These are phyloP conservation scores for rabbit (Oryctolagus cuniculus) DNA, from an alignment of 2,113 vertebrate species.

Conservation along the genomic window mOryCun1.1 NC_091445.1:17427001-17427500, in stretches of 20 bases:
- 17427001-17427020: no score
- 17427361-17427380: not conserved
- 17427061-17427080: slow-evolving; percentile 28
- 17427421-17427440: not conserved
- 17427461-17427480: no score
- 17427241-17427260: not conserved
- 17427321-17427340: not conserved
- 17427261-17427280: not conserved
- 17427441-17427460: not conserved
- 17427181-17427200: not conserved
- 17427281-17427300: not conserved
- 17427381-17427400: not conserved
- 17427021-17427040: no score
- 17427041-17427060: slow-evolving; percentile 17
- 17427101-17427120: not conserved
- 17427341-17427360: not conserved
- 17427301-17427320: not conserved
- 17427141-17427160: slow-evolving; percentile 13
- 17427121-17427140: slow-evolving; percentile 9
- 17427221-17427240: not conserved
- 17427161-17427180: not conserved
- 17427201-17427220: not conserved
- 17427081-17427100: not conserved
- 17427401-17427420: not conserved
- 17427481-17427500: no score